A percentile compares a stretch with the other conserved stretches of the same genome.
Conservation (phyloP, 2,888 invertebrate genomes). For the Drosophila birchii region DNA sequence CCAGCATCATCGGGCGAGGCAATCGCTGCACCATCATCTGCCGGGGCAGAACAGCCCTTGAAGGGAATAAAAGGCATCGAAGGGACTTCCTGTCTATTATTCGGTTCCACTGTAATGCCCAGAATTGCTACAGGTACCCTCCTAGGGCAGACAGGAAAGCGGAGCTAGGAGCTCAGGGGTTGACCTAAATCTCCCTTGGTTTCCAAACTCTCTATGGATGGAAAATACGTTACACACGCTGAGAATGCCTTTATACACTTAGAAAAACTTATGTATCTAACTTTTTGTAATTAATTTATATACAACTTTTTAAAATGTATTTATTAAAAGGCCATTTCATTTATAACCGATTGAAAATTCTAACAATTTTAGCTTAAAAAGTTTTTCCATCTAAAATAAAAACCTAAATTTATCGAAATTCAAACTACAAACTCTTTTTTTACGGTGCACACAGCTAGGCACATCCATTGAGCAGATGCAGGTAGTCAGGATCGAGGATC, state of each 20-base stretch:
- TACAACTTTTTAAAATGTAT: no score
- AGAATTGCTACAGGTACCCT: slow-evolving; percentile 59
- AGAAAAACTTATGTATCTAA: not conserved
- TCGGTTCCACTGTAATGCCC: slow-evolving; percentile 49
- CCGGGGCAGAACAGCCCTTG: slow-evolving; percentile 33
- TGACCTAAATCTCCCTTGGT: slow-evolving; percentile 59
- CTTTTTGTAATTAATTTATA: not conserved
- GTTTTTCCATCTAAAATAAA: not conserved
- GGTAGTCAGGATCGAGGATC: slow-evolving; percentile 45
- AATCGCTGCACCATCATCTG: slow-evolving; percentile 39
- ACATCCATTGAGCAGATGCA: slow-evolving; percentile 43
- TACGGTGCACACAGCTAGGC: slow-evolving; percentile 7
- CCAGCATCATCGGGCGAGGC: slow-evolving; percentile 35
- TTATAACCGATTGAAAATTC: not conserved
- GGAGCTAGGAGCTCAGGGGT: slow-evolving; percentile 22
- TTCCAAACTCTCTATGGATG: slow-evolving; percentile 14
- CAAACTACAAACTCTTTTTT: not conserved
- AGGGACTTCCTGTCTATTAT: slow-evolving; percentile 67
- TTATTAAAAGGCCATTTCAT: not conserved
- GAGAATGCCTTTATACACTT: slow-evolving; percentile 37
- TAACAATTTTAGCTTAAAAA: not conserved
- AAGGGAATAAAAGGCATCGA: slow-evolving; percentile 38
- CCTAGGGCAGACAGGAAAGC: slow-evolving; percentile 1
- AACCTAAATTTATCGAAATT: no score
- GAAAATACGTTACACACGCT: slow-evolving; percentile 62